Evolutionary conservation across 2,113 vertebrate genomes (phyloP).

Genomic region (Pipa parva): DNA sequence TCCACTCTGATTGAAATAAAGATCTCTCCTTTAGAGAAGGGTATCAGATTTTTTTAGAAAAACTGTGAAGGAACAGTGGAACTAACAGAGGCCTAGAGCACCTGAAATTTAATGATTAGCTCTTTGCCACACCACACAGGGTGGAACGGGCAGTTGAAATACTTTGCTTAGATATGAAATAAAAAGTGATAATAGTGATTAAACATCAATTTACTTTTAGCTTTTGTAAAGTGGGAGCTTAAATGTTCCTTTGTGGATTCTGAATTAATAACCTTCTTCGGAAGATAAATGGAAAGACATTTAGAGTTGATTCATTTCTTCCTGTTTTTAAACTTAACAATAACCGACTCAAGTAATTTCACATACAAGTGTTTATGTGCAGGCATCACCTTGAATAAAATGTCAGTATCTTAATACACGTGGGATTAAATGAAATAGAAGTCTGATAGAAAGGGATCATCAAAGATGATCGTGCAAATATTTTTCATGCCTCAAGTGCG

Average conservation of each 20-base stretch:
- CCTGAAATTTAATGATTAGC: too few species aligned
- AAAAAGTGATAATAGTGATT: too few species aligned
- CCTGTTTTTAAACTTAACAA: neutral
- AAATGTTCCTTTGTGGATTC: neutral
- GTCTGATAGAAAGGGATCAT: conserved; percentile 12
- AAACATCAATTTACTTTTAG: too few species aligned
- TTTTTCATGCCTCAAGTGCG: neutral
- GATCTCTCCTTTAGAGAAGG: too few species aligned
- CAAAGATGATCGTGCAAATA: neutral
- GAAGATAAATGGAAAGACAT: neutral
- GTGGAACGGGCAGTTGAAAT: too few species aligned
- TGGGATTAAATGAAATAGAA: conserved; percentile 13
- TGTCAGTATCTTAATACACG: conserved; percentile 7
- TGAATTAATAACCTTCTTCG: neutral
- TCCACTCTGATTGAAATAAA: too few species aligned
- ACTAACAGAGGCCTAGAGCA: too few species aligned
- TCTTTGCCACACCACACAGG: too few species aligned
- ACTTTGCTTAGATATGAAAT: too few species aligned
- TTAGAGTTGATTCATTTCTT: neutral
- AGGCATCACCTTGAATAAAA: neutral
- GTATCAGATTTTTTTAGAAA: too few species aligned
- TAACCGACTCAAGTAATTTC: neutral
- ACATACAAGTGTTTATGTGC: neutral
- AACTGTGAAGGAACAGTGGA: too few species aligned
- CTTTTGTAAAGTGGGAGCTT: neutral